Evolutionary conservation across 2,888 invertebrate species (phyloP).

Genomic region (Syrphus vitripennis): DNA sequence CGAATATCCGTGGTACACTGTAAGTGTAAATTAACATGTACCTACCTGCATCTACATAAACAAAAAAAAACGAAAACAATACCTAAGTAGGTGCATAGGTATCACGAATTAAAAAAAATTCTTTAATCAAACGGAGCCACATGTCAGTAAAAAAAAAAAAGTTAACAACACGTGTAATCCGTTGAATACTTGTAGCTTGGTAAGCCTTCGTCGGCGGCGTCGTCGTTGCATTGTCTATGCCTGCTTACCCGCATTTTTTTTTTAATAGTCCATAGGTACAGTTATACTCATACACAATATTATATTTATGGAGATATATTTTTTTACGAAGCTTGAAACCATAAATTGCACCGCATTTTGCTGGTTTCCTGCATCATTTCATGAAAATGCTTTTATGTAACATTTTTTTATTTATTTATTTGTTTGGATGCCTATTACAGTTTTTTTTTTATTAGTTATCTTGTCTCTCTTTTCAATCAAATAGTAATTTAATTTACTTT

Average conservation of each 20-base stretch:
- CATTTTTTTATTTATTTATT: not conserved
- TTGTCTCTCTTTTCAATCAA: conserved; percentile 14
- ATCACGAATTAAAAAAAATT: not conserved
- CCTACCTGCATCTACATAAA: too few relatives aligned
- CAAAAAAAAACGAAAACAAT: not conserved
- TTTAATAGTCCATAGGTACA: not conserved
- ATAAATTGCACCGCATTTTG: conserved; percentile 19
- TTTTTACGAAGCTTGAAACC: not conserved
- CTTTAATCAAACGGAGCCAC: not conserved
- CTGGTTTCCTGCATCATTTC: conserved; percentile 18
- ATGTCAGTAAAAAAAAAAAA: not conserved
- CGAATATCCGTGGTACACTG: too few relatives aligned
- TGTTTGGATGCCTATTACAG: too few relatives aligned
- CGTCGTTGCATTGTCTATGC: not conserved
- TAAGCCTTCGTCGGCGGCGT: not conserved
- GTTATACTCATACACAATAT: not conserved
- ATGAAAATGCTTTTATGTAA: conserved; percentile 4
- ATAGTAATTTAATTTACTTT: conserved; percentile 3
- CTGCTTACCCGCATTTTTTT: not conserved
- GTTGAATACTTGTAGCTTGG: not conserved
- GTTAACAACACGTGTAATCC: not conserved
- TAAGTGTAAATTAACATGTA: too few relatives aligned
- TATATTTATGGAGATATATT: too few relatives aligned
- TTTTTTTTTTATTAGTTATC: not conserved
- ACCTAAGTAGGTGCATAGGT: not conserved